phyloP scores from a whole-genome alignment of 1,140 invertebrate genomes.

The Heterodera carotae region DNA sequence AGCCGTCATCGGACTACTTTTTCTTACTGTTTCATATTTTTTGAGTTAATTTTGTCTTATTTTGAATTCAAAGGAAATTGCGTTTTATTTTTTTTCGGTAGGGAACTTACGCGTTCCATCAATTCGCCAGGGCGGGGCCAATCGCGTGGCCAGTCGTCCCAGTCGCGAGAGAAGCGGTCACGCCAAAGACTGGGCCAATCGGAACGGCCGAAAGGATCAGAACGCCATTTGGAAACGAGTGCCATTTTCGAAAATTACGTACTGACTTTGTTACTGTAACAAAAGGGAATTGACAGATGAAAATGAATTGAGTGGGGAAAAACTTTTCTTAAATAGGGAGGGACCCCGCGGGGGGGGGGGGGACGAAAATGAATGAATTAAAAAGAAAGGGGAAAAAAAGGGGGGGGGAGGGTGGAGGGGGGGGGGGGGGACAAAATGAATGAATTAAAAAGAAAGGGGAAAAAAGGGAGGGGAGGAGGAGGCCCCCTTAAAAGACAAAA shows the following conservation, averaged over 20 bases:
- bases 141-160: constrained; percentile 62
- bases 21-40: no score
- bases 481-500: constrained; percentile 1
- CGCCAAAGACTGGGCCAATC: constrained; percentile 40
- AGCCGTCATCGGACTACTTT: no score
- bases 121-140: constrained; percentile 61
- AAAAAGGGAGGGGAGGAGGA: background rate
- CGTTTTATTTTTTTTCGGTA: background rate
- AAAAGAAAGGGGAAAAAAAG: no score
- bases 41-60: no score
- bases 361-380: no score
- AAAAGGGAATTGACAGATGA: background rate
- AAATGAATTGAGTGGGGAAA: background rate
- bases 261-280: background rate
- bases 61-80: no score
- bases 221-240: constrained; percentile 33
- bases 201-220: constrained; percentile 41
- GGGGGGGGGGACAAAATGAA: no score
- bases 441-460: no score
- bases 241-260: constrained; percentile 36
- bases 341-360: no score
- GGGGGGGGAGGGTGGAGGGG: no score
- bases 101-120: constrained; percentile 53
- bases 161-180: constrained; percentile 48
- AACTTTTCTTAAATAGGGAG: no score